A percentile compares a stretch with the other conserved stretches of the same genome.
Conservation (phyloP, 2,888 invertebrate genomes). For the Morinoia aosen region DNA sequence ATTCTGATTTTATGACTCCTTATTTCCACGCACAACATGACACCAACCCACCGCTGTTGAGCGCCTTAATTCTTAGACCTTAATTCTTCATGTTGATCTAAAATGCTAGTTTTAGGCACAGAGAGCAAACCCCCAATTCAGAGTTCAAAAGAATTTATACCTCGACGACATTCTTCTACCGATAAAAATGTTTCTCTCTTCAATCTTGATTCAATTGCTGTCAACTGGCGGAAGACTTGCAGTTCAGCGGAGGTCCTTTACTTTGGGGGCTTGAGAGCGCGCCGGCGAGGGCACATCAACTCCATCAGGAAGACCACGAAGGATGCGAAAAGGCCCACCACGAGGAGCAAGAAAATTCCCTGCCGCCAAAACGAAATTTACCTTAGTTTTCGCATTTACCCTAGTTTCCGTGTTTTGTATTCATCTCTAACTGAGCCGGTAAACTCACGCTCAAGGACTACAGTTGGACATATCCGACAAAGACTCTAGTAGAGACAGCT, state of each 20-base stretch:
- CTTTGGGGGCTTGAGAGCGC: background rate
- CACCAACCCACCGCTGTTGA: too few relatives aligned
- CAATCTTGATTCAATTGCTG: background rate
- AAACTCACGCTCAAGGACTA: background rate
- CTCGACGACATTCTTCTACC: too few relatives aligned
- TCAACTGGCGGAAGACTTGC: background rate
- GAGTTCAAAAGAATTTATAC: background rate
- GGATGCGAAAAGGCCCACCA: background rate
- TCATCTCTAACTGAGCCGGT: background rate
- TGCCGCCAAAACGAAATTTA: background rate
- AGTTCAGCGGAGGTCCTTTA: background rate
- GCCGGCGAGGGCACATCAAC: background rate
- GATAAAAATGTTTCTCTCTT: background rate
- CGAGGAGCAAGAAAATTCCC: constrained; percentile 5
- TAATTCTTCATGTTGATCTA: too few relatives aligned
- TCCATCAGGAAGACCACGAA: constrained; percentile 16
- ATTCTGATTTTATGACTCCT: too few relatives aligned
- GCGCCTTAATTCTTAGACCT: too few relatives aligned
- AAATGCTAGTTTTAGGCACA: background rate
- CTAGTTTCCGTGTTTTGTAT: background rate
- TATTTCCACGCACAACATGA: too few relatives aligned
- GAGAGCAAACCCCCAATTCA: background rate
- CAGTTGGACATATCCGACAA: background rate
- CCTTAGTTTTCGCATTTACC: too few relatives aligned
- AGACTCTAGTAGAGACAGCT: background rate